A percentile compares a stretch with the other conserved stretches of the same genome.
phyloP scores from a whole-genome alignment of 2,113 vertebrate genomes.

The Cepphus grylle region DNA sequence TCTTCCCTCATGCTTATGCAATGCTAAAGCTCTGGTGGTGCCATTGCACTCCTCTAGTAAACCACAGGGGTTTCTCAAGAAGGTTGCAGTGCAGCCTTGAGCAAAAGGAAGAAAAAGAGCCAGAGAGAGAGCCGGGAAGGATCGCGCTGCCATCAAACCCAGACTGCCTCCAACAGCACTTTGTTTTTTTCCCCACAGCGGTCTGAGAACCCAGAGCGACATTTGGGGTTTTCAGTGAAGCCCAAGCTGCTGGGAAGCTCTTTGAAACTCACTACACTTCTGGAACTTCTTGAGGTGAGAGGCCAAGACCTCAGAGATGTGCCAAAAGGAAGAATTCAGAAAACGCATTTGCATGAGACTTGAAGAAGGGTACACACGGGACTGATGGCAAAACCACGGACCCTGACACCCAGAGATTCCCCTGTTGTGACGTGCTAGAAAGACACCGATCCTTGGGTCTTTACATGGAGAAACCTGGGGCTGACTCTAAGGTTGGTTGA shows the following conservation, averaged over 20 bases:
- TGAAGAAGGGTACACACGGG: not conserved
- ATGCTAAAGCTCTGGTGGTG: not conserved
- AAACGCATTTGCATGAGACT: not conserved
- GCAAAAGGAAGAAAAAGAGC: slow-evolving; percentile 2
- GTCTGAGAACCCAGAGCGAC: not conserved
- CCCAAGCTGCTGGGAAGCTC: not conserved
- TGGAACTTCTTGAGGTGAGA: not conserved
- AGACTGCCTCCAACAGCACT: not conserved
- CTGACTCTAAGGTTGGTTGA: not conserved
- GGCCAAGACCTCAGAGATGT: not conserved
- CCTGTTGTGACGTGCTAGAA: not conserved
- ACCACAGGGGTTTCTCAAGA: slow-evolving; percentile 14
- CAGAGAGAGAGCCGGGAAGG: not conserved
- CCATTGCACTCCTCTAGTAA: not conserved
- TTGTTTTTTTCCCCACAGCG: not conserved
- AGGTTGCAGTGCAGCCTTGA: not conserved
- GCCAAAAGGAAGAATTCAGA: not conserved
- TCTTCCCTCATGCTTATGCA: not conserved
- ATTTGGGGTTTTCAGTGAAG: not conserved
- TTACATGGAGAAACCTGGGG: not conserved
- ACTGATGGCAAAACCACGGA: not conserved
- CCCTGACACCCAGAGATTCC: not conserved
- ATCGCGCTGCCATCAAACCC: not conserved
- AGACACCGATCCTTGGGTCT: not conserved
- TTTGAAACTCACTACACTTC: not conserved